Base-by-base conservation (phyloP, 2,888 invertebrate genomes). In the Dryococelus australis region DNA sequence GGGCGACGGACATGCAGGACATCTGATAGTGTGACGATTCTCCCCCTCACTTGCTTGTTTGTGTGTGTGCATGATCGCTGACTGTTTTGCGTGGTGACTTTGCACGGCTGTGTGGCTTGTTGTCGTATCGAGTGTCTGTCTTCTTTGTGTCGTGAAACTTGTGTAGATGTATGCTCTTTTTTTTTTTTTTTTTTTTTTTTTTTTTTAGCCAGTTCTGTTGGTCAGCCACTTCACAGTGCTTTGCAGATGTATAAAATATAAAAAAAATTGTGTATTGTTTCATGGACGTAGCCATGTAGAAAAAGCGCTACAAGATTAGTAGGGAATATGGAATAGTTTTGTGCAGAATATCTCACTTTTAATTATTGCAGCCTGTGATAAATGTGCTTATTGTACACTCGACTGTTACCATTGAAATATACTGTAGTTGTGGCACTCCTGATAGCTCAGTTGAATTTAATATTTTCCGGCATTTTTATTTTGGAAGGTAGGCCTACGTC, bases 1-100 rank as follows among this genome's bases (percentile, higher is more conserved):
- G 90, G 90, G 91, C 90, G 87, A 88, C 90, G 89, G 90, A 90
- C 91, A 90, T 87, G 53, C 88, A 88, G 85, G 87, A 88, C 65
- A 87, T 86, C 86, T 88, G 87, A 88, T 84, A 81, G 84, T 85
- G 53, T 26, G 53, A 47, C 47, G 27, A 85, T 51, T 2, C 20
- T 12, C 51, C 12, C 51, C 51, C 51, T 20, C 65, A 0, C 20
- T 65, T 65, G 65, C n/a, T 65, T 65, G 65, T 65, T 16, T 65
- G 65, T 65, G 65, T 65, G 65, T n/a, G 65, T 24, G 65, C 65
- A n/a, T 65, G 65, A 65, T 20, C 16, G 65, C n/a, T 24, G 65
- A 65, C 65, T 65, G 20, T 65, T 65, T 65, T 16, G 47, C 47
- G 16, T 47, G 47, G 47, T 10, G 47, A n/a, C 16, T 65, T 16